Evolutionary conservation across 2,113 vertebrate species (phyloP).

Genomic region (Ctenomys sociabilis): DNA sequence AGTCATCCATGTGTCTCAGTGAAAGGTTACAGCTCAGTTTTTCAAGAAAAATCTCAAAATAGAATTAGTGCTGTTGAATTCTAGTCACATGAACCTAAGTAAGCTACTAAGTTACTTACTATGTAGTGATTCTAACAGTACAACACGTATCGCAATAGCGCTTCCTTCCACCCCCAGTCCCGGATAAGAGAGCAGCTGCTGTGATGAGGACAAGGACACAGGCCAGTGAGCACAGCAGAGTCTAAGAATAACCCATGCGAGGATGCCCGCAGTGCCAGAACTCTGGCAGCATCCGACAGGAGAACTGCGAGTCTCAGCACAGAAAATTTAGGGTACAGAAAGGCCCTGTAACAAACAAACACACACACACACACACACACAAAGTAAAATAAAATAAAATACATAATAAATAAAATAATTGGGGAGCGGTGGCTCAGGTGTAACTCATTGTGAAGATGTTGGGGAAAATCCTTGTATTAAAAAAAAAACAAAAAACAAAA

Average conservation of each 20-base stretch:
- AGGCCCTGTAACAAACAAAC: neutral
- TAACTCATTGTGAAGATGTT: neutral
- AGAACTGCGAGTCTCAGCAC: neutral
- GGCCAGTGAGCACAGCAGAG: fast-evolving
- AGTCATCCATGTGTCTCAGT: neutral
- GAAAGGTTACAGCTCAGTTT: neutral
- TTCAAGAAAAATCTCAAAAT: neutral
- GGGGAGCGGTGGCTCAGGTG: neutral
- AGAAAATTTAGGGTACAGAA: neutral
- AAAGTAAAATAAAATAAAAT: too few relatives aligned
- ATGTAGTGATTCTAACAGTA: neutral
- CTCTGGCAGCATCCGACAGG: too few relatives aligned
- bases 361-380: too few relatives aligned
- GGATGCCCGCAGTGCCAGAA: too few relatives aligned
- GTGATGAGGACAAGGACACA: neutral
- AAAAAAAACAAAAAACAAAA: neutral
- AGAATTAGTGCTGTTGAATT: neutral
- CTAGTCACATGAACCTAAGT: neutral
- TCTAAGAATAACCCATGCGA: too few relatives aligned
- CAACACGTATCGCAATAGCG: neutral
- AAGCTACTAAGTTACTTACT: neutral
- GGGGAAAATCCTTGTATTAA: neutral
- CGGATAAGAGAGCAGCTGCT: neutral
- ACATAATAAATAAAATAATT: neutral
- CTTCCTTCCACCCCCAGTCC: neutral